phyloP scores from a whole-genome alignment of 1,140 invertebrate species.

The Hycleus phaleratus region DNA sequence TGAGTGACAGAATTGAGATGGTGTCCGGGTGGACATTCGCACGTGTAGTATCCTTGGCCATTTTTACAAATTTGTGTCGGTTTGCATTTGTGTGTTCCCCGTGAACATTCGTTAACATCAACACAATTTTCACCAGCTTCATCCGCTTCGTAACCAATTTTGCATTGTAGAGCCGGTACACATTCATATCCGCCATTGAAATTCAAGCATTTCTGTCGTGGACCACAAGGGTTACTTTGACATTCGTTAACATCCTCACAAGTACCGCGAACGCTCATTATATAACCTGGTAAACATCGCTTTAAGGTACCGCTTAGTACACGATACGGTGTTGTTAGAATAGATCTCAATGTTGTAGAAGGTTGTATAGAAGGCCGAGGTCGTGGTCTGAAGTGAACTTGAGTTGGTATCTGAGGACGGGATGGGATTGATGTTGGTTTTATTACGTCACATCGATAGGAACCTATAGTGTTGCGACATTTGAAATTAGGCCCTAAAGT shows the following conservation, averaged over 20 bases:
- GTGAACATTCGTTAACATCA: slow-evolving; percentile 65
- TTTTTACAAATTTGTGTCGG: slow-evolving; percentile 68
- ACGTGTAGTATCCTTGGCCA: slow-evolving; percentile 63
- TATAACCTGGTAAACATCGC: slow-evolving; percentile 48
- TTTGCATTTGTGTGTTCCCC: slow-evolving; percentile 57
- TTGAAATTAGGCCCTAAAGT: slow-evolving; percentile 56
- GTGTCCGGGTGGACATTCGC: slow-evolving; percentile 64
- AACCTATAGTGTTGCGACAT: slow-evolving; percentile 80
- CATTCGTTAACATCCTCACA: slow-evolving; percentile 49
- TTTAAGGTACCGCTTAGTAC: slow-evolving; percentile 26
- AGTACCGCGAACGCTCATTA: slow-evolving; percentile 40
- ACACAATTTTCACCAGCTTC: slow-evolving; percentile 36
- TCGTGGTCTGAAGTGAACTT: no score
- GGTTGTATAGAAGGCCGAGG: no score
- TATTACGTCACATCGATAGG: slow-evolving; percentile 62
- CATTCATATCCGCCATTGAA: slow-evolving; percentile 52
- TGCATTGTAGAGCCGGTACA: slow-evolving; percentile 42
- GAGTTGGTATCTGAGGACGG: no score
- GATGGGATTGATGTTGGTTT: slow-evolving; percentile 23
- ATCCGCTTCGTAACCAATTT: slow-evolving; percentile 41
- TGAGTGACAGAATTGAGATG: slow-evolving; percentile 45
- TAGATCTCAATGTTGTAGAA: no score
- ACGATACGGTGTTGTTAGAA: no score
- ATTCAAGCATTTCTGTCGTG: slow-evolving; percentile 47
- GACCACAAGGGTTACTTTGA: slow-evolving; percentile 38